Evolutionary conservation across 2,888 invertebrate species (phyloP), one percentile per base, ranked within the genome.

Genomic region (Sarcophaga rosellei): DNA sequence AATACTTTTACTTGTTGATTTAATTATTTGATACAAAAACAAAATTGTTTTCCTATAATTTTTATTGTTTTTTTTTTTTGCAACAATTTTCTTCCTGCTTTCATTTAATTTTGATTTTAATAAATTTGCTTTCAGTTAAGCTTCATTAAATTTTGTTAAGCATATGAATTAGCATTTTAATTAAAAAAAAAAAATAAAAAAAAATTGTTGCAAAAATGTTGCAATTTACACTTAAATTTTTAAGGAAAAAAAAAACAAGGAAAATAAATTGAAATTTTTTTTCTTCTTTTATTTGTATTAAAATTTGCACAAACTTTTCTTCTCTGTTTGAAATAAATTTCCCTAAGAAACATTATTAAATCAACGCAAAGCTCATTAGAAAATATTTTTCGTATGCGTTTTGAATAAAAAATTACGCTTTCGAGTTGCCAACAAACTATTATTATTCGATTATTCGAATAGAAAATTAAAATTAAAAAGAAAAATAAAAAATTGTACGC

Each of bases 11-110:
- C 35, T 53, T 53, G 15, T 17, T 53, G 53, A 12, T 53, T 53
- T 53, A 15, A 15, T 17, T 4, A 53, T 53, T 53, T 53, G 53
- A 10, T 53, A 47, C 5, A 8, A 8, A 35, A 35, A 10, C 8
- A 35, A 35, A 35, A 35, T 35, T 53, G 17, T 53, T 53, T 53
- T 12, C 53, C 53, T 53, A 53, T 53, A 53, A 12, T 53, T 17
- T 53, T 53, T 3, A 0, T 53, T n/a, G n/a, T n/a, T n/a, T 15
- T 15, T 53, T 53, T 53, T 53, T 17, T 15, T 15, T 15, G 3
- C 53, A 53, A 53, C 0, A 70, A 76, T 69, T 80, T 75, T 81
- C 81, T 81, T 81, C 81, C 81, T 81, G 59, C 81, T 81, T 81
- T 81, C 81, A 81, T 76, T 61, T 53, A n/a, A 66, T 72, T 47